A percentile compares a stretch with the other conserved stretches of the same genome.
phyloP scores from a whole-genome alignment of 2,888 invertebrate genomes.

The Drosophila leonis region DNA sequence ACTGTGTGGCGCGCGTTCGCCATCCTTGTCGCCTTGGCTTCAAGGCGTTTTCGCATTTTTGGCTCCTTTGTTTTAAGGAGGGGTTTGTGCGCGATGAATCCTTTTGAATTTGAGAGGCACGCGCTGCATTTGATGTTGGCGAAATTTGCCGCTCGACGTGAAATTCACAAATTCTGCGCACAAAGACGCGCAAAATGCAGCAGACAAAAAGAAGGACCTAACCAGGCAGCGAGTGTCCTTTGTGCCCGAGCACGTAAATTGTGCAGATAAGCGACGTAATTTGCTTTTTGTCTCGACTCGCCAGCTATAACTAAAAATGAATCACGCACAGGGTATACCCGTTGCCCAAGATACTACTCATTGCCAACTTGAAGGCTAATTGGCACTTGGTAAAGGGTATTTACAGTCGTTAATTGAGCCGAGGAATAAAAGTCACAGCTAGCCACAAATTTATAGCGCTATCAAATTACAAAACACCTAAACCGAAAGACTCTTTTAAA shows the following conservation, averaged over 20 bases:
- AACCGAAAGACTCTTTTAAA: conserved; percentile 15
- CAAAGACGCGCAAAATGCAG: conserved; percentile 68
- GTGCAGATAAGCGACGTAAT: conserved; percentile 64
- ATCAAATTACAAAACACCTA: conserved; percentile 19
- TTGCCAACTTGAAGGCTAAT: neutral
- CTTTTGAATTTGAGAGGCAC: conserved; percentile 62
- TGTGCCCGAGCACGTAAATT: conserved; percentile 59
- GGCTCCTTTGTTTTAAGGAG: conserved; percentile 64
- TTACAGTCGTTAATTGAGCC: conserved; percentile 4
- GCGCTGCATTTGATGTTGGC: conserved; percentile 74
- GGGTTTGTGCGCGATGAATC: conserved; percentile 64
- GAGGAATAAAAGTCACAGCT: neutral
- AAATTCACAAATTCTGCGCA: conserved; percentile 66
- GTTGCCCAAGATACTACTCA: conserved; percentile 4
- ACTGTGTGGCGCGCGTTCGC: conserved; percentile 21
- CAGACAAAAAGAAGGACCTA: conserved; percentile 28
- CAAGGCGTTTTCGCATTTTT: conserved; percentile 55
- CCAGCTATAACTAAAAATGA: conserved; percentile 33
- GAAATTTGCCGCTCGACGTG: conserved; percentile 61
- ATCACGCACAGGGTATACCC: neutral
- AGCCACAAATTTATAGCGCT: conserved; percentile 10
- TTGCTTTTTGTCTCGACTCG: conserved; percentile 59
- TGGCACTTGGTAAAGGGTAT: conserved; percentile 8
- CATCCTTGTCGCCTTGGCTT: conserved; percentile 39
- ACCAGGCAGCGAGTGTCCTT: conserved; percentile 42